Percentiles rank a stretch among this genome's conserved stretches.
phyloP scores from a whole-genome alignment of 2,888 invertebrate species.

The Zaprionus lineosus region DNA sequence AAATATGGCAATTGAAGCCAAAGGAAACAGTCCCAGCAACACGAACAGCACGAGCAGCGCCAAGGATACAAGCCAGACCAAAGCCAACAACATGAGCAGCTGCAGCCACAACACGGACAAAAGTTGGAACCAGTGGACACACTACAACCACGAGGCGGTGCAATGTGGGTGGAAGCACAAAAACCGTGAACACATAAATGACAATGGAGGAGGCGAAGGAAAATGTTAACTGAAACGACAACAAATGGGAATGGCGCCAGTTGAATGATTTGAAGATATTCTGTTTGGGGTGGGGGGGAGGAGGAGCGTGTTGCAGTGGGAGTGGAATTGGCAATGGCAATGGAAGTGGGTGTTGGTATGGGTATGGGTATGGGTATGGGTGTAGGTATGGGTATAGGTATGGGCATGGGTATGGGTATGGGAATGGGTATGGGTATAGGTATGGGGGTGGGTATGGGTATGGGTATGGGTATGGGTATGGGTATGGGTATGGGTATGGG shows the following conservation, averaged over 20 bases:
- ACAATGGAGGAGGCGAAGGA: slow-evolving; percentile 48
- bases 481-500: too few species aligned
- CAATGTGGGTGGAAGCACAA: slow-evolving; percentile 9
- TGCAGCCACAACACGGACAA: background rate
- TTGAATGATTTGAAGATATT: slow-evolving; percentile 56
- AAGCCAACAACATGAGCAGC: slow-evolving; percentile 1
- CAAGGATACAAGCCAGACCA: too few species aligned
- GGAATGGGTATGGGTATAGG: too few species aligned
- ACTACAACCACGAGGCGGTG: background rate
- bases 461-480: too few species aligned
- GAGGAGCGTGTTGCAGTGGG: background rate
- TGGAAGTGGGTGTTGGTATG: too few species aligned
- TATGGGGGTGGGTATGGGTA: too few species aligned
- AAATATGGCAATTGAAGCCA: slow-evolving; percentile 62
- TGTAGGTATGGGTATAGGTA: too few species aligned
- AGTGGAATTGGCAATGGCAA: background rate
- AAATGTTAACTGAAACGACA: slow-evolving; percentile 47
- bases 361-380: too few species aligned
- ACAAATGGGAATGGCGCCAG: slow-evolving; percentile 50
- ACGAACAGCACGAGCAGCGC: slow-evolving; percentile 8
- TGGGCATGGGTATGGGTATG: too few species aligned
- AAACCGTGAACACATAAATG: slow-evolving; percentile 35
- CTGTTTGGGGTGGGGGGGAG: slow-evolving; percentile 25
- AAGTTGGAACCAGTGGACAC: background rate
- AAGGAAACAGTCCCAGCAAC: slow-evolving; percentile 13